These are phyloP conservation scores for Aphaenogaster rudis DNA, from an alignment of 1,140 invertebrate species.

Conservation along the genomic window DNA sequence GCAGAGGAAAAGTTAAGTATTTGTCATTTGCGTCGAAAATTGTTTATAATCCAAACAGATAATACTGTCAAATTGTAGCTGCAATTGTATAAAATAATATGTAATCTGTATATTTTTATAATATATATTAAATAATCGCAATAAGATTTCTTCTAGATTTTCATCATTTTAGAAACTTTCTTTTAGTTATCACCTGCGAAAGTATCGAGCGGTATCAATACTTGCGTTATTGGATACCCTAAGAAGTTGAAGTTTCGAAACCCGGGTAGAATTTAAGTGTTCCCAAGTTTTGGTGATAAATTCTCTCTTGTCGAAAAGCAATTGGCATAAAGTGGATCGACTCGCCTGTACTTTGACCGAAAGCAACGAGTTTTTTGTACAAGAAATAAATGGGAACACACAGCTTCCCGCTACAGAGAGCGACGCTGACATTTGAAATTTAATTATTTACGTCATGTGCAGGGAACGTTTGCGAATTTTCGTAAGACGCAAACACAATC, in stretches of 20 bases:
- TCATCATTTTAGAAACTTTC: constrained; percentile 3
- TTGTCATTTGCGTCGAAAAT: background rate
- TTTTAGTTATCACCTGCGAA: background rate
- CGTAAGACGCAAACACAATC: constrained; percentile 4
- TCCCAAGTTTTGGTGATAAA: constrained; percentile 34
- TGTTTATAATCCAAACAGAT: background rate
- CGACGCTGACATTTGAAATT: background rate
- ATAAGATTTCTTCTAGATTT: background rate
- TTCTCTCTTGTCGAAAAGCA: constrained; percentile 27
- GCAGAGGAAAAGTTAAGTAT: background rate
- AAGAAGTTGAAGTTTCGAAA: constrained; percentile 19
- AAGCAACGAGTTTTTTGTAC: background rate
- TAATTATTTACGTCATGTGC: constrained; percentile 17
- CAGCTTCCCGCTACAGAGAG: background rate
- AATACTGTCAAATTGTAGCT: background rate
- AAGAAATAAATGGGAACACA: background rate
- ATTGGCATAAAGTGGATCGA: constrained; percentile 33
- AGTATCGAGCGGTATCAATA: constrained; percentile 18
- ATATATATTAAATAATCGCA: background rate
- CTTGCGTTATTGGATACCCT: background rate
- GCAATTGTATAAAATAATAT: background rate
- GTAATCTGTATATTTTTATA: background rate
- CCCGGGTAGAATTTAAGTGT: constrained; percentile 16
- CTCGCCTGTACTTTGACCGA: background rate
- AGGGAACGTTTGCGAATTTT: background rate